These are phyloP conservation scores for Ischnura elegans DNA, from an alignment of 2,888 invertebrate species.

Conservation along the genomic window DNA sequence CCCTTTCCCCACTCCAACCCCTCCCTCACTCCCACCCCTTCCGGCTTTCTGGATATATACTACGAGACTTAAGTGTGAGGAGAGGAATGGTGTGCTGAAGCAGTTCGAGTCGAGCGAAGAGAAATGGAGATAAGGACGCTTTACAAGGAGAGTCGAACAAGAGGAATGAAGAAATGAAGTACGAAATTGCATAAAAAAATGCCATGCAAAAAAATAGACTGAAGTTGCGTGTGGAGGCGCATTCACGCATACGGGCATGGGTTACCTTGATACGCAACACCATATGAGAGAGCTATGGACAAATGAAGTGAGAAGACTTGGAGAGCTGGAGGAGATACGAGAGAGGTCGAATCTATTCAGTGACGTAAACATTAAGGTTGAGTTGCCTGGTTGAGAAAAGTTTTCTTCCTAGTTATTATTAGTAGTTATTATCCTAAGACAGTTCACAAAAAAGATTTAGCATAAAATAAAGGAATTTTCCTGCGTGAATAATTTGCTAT, in stretches of 20 bases:
- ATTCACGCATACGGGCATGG: not conserved
- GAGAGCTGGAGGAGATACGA: not conserved
- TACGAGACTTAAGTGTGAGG: not conserved
- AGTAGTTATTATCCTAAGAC: no score
- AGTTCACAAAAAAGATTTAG: no score
- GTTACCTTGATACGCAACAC: not conserved
- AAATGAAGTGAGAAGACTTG: not conserved
- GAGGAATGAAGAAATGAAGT: not conserved
- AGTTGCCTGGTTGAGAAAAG: not conserved
- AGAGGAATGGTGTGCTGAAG: not conserved
- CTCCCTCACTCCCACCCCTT: not conserved
- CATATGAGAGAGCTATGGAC: not conserved
- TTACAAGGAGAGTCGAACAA: not conserved
- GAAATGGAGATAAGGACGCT: not conserved
- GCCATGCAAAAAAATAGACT: not conserved
- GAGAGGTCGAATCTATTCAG: not conserved
- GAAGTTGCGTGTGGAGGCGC: not conserved
- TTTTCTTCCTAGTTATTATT: no score
- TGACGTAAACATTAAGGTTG: not conserved
- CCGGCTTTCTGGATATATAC: constrained; percentile 9
- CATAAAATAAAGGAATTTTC: no score
- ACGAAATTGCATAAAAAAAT: not conserved
- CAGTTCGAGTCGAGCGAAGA: not conserved
- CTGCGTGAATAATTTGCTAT: no score
- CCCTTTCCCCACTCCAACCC: not conserved